A percentile compares a stretch with the other conserved stretches of the same genome.
phyloP scores from a whole-genome alignment of 2,113 vertebrate species.

The Ailuropoda melanoleuca region DNA sequence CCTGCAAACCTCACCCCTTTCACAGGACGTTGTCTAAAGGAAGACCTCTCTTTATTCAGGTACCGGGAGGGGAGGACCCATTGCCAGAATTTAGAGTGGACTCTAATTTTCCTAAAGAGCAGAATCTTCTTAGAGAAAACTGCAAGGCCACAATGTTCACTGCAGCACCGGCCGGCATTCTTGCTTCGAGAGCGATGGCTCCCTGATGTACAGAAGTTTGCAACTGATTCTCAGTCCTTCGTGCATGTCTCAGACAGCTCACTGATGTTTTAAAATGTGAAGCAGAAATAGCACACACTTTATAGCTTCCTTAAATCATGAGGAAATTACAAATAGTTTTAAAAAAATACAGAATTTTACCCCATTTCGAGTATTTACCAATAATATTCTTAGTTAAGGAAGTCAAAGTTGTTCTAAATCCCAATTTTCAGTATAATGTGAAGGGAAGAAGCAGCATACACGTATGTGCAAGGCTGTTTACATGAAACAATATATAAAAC shows the following conservation, averaged over 20 bases:
- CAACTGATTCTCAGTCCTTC: background rate
- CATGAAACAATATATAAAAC: background rate
- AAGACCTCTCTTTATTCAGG: background rate
- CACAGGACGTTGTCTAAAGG: background rate
- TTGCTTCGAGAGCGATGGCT: background rate
- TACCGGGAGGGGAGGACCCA: background rate
- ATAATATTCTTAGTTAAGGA: background rate
- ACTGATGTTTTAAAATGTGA: background rate
- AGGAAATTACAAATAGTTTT: background rate
- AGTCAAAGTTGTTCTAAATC: background rate
- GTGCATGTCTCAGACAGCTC: background rate
- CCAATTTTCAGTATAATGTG: background rate
- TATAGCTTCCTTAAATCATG: background rate
- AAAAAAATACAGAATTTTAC: background rate
- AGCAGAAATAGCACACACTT: background rate
- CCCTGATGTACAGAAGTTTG: too few relatives aligned
- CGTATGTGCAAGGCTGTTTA: background rate
- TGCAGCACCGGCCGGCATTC: background rate
- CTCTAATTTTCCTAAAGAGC: background rate
- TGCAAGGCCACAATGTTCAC: background rate
- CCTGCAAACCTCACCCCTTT: background rate
- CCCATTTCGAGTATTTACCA: background rate
- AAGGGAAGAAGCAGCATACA: background rate
- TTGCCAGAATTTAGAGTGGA: background rate
- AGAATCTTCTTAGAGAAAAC: background rate